Conservation (phyloP, 1,140 invertebrate genomes). For the Olivierus martensii region DNA sequence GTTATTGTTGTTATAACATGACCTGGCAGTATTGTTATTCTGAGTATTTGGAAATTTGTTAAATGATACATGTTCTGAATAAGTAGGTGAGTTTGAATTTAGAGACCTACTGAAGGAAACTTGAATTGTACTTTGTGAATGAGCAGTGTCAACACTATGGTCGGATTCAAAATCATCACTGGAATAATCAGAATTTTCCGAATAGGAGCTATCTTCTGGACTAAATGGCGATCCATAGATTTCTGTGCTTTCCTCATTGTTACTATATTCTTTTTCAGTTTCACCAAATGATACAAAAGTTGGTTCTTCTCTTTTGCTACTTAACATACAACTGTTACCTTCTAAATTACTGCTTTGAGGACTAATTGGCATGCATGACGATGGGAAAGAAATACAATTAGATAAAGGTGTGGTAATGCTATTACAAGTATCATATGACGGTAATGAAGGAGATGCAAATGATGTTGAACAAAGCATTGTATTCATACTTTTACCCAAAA, state of each 20-base stretch:
- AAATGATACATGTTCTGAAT: background rate
- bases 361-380: conserved; percentile 5
- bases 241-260: background rate
- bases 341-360: background rate
- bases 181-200: conserved; percentile 36
- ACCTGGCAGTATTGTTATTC: background rate
- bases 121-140: background rate
- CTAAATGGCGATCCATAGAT: conserved; percentile 20
- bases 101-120: background rate
- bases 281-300: conserved; percentile 16
- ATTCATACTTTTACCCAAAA: background rate
- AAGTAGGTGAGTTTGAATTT: background rate
- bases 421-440: conserved; percentile 12
- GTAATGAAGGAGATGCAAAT: conserved; percentile 4
- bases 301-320: background rate
- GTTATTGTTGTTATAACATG: background rate
- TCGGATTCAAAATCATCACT: conserved; percentile 19
- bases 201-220: conserved; percentile 36
- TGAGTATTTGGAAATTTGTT: background rate
- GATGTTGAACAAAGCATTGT: background rate
- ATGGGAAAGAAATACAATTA: conserved; percentile 10
- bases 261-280: conserved; percentile 8
- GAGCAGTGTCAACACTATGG: background rate
- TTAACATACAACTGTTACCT: background rate
- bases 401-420: conserved; percentile 3